Percentiles rank a stretch among this genome's conserved stretches.
Conservation (phyloP, 1,140 invertebrate genomes). For the Anoplophora glabripennis region DNA sequence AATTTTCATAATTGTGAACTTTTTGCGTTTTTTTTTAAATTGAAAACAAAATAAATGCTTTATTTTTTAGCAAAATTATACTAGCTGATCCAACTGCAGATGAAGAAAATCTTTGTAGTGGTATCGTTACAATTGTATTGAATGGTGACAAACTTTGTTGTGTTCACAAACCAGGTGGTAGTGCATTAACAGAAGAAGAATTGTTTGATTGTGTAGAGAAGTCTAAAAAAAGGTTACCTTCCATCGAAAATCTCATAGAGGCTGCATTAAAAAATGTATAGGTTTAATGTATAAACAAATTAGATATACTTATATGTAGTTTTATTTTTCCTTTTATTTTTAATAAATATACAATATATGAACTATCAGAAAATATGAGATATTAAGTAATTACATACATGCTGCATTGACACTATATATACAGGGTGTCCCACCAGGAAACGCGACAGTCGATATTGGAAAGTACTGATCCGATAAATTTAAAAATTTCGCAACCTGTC, state of each 20-base stretch:
- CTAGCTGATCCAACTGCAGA: slow-evolving; percentile 58
- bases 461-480: no score
- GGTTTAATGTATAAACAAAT: no score
- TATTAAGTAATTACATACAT: no score
- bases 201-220: slow-evolving; percentile 42
- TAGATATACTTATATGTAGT: no score
- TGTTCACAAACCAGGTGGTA: slow-evolving; percentile 48
- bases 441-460: no score
- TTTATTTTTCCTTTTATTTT: no score
- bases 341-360: no score
- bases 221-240: slow-evolving; percentile 33
- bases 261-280: slow-evolving; percentile 29
- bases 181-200: slow-evolving; percentile 40
- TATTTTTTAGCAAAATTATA: slow-evolving; percentile 51
- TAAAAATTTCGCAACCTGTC: no score
- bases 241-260: slow-evolving; percentile 38
- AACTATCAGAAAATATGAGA: no score
- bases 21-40: slow-evolving; percentile 16
- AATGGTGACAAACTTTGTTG: slow-evolving; percentile 44
- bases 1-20: neutral
- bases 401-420: no score
- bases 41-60: slow-evolving; percentile 3
- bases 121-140: slow-evolving; percentile 44
- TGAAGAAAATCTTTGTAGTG: slow-evolving; percentile 54
- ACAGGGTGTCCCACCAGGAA: no score